Base-by-base conservation (phyloP, 2,888 invertebrate species). In the Galerucella calmariensis region DNA sequence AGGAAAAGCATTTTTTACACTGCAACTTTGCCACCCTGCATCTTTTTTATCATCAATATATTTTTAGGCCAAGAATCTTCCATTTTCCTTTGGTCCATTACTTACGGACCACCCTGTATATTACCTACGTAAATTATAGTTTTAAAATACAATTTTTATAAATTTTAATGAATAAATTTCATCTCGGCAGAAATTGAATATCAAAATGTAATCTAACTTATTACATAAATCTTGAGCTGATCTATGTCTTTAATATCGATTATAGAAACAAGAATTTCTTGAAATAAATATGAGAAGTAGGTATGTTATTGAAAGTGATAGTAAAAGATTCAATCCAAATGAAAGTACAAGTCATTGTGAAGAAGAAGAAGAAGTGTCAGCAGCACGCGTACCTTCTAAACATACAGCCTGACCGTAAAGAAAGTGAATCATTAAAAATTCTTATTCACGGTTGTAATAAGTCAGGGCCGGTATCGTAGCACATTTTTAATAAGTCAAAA, bases 401-500 rank as follows among this genome's bases (percentile, higher is more conserved):
- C 63, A 62, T 48, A 46, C 41, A 48, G 46, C 27, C 24, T 48
- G 27, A 66, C 44, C 24, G 51, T 35, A 46, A 66, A 59, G 69
- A 73, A 73, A 69, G 73, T 73, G 65, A 69, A 69, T 69, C 66
- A 69, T 69, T 69, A 69, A 69, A 73, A 69, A 65, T 41, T 73
- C 59, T 70, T 53, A 62, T 62, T 70, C 48, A 70, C 63, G 53
- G 56, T 20, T 20, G 53, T 53, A 56, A 16, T 41, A 16, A 53
- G 4, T 16, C 11, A 20, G 20, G 20, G 10, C 56, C 16, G 16
- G 20, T 16, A 9, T 20, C 10, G 9, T 6, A n/a, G 5, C 14
- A 14, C 1, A 48, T 11, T 48, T 48, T 14, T 14, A 48, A 48
- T 48, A 8, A 41, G 35, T 41, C 9, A 0, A 41, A 41, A 41